Base-by-base conservation (phyloP, 2,113 vertebrate species). In the Cheirogaleus medius region DNA sequence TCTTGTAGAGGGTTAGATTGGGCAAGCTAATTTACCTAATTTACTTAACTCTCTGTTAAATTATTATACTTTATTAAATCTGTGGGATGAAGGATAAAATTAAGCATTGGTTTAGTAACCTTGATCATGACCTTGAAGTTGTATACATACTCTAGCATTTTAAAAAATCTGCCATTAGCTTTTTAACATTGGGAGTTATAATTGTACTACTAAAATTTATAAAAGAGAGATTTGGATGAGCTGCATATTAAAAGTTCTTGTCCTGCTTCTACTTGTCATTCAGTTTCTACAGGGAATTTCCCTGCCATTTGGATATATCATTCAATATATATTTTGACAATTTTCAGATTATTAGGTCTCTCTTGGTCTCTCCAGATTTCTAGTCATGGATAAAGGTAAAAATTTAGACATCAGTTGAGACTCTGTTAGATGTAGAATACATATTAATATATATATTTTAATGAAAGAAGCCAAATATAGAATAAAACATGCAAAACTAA, bases 121-220 rank as follows among this genome's bases (percentile, higher is more conserved):
- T 64, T 90, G 49, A 37, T 94, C 13, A 91, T 97, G 63, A 90
- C 84, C 64, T 74, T 90, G 73, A 63, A 92, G 37, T 94, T 93
- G 82, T 74, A 68, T 39, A n/a, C 54, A 29, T 63, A 68, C n/a
- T 42, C 23, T 85, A 2, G 42, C 34, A 84, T 81, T 90, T 52
- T 1, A 21, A 27, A 92, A 96, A 90, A 42, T 58, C 82, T 87
- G 6, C 88, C 77, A 85, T 49, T 96, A 63, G 34, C 63, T 73
- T 83, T 87, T 92, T 80, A 92, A 87, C 63, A 87, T 78, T 93
- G 89, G 49, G 37, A 83, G 18, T 68, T 98, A 52, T 58, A 63
- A 29, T 58, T 88, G 11, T 74, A 78, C n/a, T 20, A 47, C 66
- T 76, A 66, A 73, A 74, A 63, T 58, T 85, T 96, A 76, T 47